Conservation (phyloP, 2,797 vertebrate species). For the Epinephelus awoara region DNA sequence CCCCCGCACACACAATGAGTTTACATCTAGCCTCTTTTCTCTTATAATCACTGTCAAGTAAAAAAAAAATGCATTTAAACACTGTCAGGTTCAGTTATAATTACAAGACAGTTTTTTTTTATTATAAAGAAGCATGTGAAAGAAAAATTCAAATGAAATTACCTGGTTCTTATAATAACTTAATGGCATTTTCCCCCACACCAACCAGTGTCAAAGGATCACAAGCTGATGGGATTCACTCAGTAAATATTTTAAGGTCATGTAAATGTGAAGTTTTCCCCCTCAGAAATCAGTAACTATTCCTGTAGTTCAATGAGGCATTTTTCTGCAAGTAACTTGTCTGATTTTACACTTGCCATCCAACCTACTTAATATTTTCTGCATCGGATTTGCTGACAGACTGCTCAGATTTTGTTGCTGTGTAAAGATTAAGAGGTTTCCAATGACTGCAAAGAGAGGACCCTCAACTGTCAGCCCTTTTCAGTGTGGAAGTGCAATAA, state of each 20-base stretch:
- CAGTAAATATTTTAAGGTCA: not conserved
- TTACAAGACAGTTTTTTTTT: not conserved
- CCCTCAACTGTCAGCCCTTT: not conserved
- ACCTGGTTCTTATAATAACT: not conserved
- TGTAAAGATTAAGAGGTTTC: not conserved
- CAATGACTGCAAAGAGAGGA: not conserved
- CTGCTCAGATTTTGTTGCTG: no score
- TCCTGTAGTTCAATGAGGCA: not conserved
- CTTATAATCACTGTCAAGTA: not conserved
- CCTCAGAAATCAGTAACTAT: slow-evolving; percentile 27
- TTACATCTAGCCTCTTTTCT: not conserved
- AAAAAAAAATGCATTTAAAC: not conserved
- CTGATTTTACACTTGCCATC: not conserved
- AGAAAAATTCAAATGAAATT: not conserved
- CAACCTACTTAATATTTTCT: not conserved
- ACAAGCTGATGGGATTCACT: not conserved
- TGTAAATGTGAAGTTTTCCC: not conserved
- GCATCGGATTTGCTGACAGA: not conserved
- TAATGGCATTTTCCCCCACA: not conserved
- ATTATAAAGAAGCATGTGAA: not conserved
- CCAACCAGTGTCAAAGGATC: not conserved
- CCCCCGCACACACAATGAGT: not conserved
- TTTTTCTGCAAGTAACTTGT: not conserved
- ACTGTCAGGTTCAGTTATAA: not conserved
- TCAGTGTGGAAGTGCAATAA: not conserved